Evolutionary conservation across 2,797 vertebrate genomes (phyloP).

Genomic region (Periophthalmus magnuspinnatus): DNA sequence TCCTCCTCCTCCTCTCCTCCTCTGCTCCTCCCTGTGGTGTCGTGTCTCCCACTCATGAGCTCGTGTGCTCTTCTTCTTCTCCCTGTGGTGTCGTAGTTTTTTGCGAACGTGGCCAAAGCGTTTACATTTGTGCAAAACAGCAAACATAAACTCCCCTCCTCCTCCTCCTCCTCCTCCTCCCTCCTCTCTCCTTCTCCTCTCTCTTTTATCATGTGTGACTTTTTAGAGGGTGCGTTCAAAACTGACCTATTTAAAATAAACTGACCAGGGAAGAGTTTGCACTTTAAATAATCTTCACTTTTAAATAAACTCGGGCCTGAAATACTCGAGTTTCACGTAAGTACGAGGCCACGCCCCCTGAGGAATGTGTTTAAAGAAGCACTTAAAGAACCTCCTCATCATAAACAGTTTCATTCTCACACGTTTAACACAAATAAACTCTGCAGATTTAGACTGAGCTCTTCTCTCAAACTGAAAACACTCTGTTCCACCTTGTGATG

Average conservation of each 20-base stretch:
- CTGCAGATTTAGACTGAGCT: no score
- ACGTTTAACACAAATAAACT: no score
- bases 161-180: slow-evolving; percentile 13
- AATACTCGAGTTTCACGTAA: background rate
- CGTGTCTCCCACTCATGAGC: slow-evolving; percentile 47
- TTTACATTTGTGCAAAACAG: slow-evolving; percentile 78
- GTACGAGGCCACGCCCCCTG: no score
- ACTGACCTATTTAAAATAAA: background rate
- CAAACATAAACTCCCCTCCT: slow-evolving; percentile 68
- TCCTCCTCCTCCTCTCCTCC: no score
- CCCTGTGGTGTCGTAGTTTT: slow-evolving; percentile 76
- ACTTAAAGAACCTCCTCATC: no score
- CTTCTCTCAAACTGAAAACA: no score
- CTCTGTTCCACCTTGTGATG: no score
- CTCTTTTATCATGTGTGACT: no score
- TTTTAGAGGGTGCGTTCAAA: no score
- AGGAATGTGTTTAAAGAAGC: no score
- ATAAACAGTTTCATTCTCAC: no score
- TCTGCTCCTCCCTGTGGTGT: slow-evolving; percentile 68
- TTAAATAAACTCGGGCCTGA: background rate
- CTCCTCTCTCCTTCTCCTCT: slow-evolving; percentile 20
- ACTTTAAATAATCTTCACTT: background rate
- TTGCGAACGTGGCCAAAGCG: slow-evolving; percentile 75
- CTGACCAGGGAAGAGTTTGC: background rate
- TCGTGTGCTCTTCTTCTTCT: slow-evolving; percentile 42